Evolutionary conservation across 2,797 vertebrate genomes (phyloP).

Genomic region (Artibeus jamaicensis): DNA sequence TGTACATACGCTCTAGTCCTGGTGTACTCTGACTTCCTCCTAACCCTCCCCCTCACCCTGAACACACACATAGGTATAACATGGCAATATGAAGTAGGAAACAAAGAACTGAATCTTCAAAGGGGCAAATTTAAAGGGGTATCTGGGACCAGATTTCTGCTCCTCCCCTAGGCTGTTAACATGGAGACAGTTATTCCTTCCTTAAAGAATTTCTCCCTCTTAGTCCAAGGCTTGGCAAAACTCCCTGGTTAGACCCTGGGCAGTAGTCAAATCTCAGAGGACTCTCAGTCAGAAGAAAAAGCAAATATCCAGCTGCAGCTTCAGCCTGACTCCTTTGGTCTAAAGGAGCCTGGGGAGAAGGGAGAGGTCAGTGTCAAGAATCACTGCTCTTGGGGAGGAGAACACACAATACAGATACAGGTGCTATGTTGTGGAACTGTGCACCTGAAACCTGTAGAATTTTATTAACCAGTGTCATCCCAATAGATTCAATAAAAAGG

Average conservation of each 20-base stretch:
- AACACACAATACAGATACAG: background rate
- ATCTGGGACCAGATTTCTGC: background rate
- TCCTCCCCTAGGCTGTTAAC: background rate
- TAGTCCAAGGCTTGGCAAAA: background rate
- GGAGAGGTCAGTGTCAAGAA: background rate
- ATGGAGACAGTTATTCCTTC: background rate
- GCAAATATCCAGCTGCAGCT: background rate
- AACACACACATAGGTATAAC: background rate
- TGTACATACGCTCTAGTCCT: background rate
- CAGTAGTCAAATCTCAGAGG: background rate
- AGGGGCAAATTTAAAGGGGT: background rate
- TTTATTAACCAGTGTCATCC: background rate
- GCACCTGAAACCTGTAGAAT: background rate
- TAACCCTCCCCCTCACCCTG: fast-evolving
- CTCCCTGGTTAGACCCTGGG: background rate
- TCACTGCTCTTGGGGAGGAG: background rate
- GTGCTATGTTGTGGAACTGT: background rate
- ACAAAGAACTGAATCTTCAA: background rate
- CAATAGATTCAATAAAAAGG: background rate
- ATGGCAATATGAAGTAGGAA: background rate
- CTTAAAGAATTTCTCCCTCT: background rate
- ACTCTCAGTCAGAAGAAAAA: background rate
- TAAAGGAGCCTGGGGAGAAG: background rate
- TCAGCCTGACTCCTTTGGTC: background rate
- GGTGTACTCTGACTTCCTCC: background rate